These are phyloP conservation scores for Dryocosmus kuriphilus DNA, from an alignment of 2,888 invertebrate genomes.

Conservation along the genomic window DNA sequence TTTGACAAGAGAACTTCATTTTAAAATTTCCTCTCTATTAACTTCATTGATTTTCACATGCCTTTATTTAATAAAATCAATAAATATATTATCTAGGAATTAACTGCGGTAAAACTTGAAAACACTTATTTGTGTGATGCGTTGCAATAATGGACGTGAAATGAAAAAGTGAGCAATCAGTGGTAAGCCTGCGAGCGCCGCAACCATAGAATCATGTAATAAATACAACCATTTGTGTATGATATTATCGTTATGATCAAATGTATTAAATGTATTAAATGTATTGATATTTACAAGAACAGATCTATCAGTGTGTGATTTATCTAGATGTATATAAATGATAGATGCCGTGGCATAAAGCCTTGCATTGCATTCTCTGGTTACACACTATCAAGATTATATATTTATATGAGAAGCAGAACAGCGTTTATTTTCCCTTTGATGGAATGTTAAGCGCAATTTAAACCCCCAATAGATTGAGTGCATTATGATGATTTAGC, in stretches of 20 bases:
- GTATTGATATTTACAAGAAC: slow-evolving; percentile 66
- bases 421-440: slow-evolving; percentile 46
- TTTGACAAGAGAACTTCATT: too few relatives aligned
- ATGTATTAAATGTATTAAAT: slow-evolving; percentile 60
- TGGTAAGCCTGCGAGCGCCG: slow-evolving; percentile 77
- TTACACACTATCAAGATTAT: slow-evolving; percentile 34
- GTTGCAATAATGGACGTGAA: slow-evolving; percentile 26
- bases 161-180: slow-evolving; percentile 73
- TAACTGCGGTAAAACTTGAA: not conserved
- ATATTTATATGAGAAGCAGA: slow-evolving; percentile 48
- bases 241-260: slow-evolving; percentile 54
- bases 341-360: slow-evolving; percentile 64
- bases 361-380: slow-evolving; percentile 42
- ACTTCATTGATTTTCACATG: too few relatives aligned
- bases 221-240: slow-evolving; percentile 53
- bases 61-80: slow-evolving; percentile 30
- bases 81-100: slow-evolving; percentile 47
- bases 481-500: slow-evolving; percentile 25
- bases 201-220: slow-evolving; percentile 69
- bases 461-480: not conserved
- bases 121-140: slow-evolving; percentile 37
- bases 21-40: too few relatives aligned
- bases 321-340: slow-evolving; percentile 61
- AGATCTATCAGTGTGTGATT: slow-evolving; percentile 67
- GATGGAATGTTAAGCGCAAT: slow-evolving; percentile 16